Evolutionary conservation across 2,888 invertebrate genomes (phyloP), one percentile per base, ranked within the genome.

Genomic region (Drosophila rellima): DNA sequence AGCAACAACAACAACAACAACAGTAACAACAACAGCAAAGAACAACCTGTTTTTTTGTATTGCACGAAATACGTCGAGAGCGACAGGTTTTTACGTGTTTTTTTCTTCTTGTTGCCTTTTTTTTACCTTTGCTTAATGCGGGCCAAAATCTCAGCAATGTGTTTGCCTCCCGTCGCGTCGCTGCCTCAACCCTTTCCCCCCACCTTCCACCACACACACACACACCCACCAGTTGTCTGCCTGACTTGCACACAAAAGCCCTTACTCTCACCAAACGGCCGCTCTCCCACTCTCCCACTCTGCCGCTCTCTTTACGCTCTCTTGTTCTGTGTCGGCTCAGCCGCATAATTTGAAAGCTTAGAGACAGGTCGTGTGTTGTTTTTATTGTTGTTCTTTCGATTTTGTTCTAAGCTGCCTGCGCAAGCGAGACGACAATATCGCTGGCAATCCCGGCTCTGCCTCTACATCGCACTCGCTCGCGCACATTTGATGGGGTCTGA

Each of bases 131-230:
- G 69, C 45, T 56, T 74, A 88, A 88, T 88, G 87, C 83, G 89
- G 87, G 83, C 83, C 83, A 88, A 84, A 83, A 84, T 84, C 83
- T 82, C 72, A 60, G 78, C 77, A 77, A 78, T 67, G 72, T 66
- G 65, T 62, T 61, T 70, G 71, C 59, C 56, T 59, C 20, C 40
- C 57, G 31, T 48, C 48, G 31, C 48, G 31, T 18, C 47, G 18
- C 31, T 13, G 31, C 18, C 31, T 6, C n/a, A n/a, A n/a, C 35
- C 18, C 18, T 2, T 18, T 13, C 10, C 40, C 29, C 8, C n/a
- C 13, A 2, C 13, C 2, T 17, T 2, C 1, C 44, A 18, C 37
- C 15, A 7, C 4, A n/a, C 10, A 6, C 35, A 10, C 44, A 15
- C 33, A 7, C 29, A 44, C 8, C 29, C 29, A 26, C 37, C 37